These are phyloP conservation scores for Gonioctena quinquepunctata DNA, from an alignment of 1,140 invertebrate species.

Conservation along the genomic window DNA sequence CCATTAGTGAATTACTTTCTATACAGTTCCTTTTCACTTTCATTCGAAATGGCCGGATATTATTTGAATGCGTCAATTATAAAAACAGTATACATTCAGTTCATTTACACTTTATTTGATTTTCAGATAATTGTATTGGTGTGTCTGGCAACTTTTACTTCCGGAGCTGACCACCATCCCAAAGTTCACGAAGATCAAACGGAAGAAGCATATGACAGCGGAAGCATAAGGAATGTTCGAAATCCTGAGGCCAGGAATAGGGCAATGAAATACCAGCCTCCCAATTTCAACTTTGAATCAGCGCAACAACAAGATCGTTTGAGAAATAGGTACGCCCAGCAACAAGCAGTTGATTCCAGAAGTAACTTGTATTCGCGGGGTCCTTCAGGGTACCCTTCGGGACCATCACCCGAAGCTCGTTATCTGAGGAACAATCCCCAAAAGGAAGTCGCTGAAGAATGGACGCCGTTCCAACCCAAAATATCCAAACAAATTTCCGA, in stretches of 20 bases:
- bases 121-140: conserved; percentile 26
- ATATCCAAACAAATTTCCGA: background rate
- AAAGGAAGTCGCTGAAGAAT: background rate
- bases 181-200: conserved; percentile 39
- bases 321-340: conserved; percentile 36
- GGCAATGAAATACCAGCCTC: conserved; percentile 18
- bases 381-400: background rate
- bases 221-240: conserved; percentile 24
- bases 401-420: background rate
- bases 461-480: background rate
- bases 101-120: conserved; percentile 3
- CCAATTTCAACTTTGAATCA: conserved; percentile 27
- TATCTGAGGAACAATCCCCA: background rate
- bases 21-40: background rate
- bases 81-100: background rate
- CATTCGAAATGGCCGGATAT: background rate
- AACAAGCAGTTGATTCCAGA: conserved; percentile 25
- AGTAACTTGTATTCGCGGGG: background rate
- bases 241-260: conserved; percentile 13
- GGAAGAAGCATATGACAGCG: conserved; percentile 9
- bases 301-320: conserved; percentile 37
- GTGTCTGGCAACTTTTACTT: conserved; percentile 7
- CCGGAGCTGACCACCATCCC: conserved; percentile 16
- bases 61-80: background rate
- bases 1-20: background rate